Evolutionary conservation across 2,888 invertebrate species (phyloP).

Genomic region (Ochlodes sylvanus): DNA sequence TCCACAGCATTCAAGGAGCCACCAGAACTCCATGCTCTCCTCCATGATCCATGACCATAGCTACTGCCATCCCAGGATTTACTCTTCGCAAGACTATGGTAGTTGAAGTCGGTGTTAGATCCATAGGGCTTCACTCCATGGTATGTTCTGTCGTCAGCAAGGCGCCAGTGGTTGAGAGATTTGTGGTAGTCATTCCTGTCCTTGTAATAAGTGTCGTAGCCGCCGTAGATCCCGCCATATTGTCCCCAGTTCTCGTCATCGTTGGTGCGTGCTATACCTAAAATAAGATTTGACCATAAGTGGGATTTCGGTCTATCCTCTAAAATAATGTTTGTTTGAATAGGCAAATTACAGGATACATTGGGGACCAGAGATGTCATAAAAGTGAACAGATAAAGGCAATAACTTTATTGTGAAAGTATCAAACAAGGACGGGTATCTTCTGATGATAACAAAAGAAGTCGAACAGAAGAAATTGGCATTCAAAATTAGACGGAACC

Average conservation of each 20-base stretch:
- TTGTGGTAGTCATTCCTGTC: slow-evolving; percentile 72
- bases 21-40: slow-evolving; percentile 24
- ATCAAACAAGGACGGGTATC: too few species aligned
- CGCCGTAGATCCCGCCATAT: slow-evolving; percentile 86
- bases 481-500: too few species aligned
- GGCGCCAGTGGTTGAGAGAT: slow-evolving; percentile 81
- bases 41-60: slow-evolving; percentile 55
- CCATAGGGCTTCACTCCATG: slow-evolving; percentile 61
- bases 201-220: slow-evolving; percentile 66
- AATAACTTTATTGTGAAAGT: too few species aligned
- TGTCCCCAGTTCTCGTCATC: slow-evolving; percentile 83
- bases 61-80: slow-evolving; percentile 52
- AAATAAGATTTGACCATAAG: slow-evolving; percentile 10
- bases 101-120: slow-evolving; percentile 67
- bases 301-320: too few species aligned
- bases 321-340: too few species aligned
- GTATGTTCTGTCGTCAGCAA: slow-evolving; percentile 64
- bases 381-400: too few species aligned
- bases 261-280: slow-evolving; percentile 62
- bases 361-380: too few species aligned
- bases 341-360: too few species aligned
- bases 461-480: too few species aligned
- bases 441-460: too few species aligned
- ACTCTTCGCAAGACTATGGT: slow-evolving; percentile 74
- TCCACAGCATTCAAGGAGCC: slow-evolving; percentile 54